Evolutionary conservation across 2,113 vertebrate genomes (phyloP), one percentile per base, ranked within the genome.

Genomic region (Trinectes maculatus): DNA sequence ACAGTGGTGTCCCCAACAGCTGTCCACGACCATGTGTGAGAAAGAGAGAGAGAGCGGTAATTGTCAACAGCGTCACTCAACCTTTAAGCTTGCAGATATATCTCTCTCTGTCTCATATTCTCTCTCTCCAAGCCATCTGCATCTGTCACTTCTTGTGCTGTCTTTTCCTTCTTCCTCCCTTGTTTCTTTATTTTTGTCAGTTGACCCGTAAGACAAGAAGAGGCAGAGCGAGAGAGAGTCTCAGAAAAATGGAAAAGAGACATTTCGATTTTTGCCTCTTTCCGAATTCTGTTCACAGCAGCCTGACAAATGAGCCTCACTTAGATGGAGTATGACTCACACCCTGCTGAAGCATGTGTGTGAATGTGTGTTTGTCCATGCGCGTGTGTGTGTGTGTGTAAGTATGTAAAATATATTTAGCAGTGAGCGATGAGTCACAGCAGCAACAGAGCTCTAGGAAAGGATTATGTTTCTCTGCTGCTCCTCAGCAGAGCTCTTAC

Each of bases 361-460:
- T 52, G 54, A 61, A 44, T 51, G 56, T 65, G 22, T 52, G 76
- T 77, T 51, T 57, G 70, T 68, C 15, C 46, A 33, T 74, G 63
- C 37, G 24, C 39, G 58, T 62, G 79, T 59, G 62, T 61, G 69
- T 39, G 71, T 51, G 48, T 8, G 42, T 15, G 21, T 83, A 63
- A 76, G 84, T 73, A 82, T 88, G 76, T 83, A 68, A 85, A 88
- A 73, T 87, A 89, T 88, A 87, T 86, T 89, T 89, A 89, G 86
- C 81, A 83, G 51, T 59, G 76, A 51, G 82, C 25, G 46, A 83
- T 88, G 89, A 91, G 72, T 89, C 89, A 87, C 44, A 86, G 79
- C 76, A 80, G 75, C 81, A 85, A 16, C 59, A 66, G 72, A 82
- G 77, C 65, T 87, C 58, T 44, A 55, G 71, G 72, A 77, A 71